These are phyloP conservation scores for Cranoglanis bouderius DNA, from an alignment of 2,113 vertebrate genomes.

Conservation along the genomic window DNA sequence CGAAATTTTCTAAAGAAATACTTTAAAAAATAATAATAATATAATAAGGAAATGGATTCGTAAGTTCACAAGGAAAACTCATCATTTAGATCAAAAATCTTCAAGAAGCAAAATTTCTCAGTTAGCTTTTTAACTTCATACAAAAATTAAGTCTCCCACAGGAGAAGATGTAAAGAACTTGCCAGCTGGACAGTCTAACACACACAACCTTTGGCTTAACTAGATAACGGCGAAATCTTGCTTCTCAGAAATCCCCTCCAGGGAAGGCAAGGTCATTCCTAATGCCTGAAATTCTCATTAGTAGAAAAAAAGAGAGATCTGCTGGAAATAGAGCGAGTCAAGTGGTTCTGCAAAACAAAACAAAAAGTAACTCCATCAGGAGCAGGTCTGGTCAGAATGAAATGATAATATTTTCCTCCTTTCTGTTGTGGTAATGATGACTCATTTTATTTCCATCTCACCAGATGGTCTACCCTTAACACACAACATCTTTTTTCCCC, in stretches of 20 bases:
- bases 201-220: slow-evolving; percentile 2
- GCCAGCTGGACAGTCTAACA: background rate
- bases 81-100: slow-evolving; percentile 2
- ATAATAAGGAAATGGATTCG: background rate
- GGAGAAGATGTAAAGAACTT: background rate
- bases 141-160: slow-evolving; percentile 6
- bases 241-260: background rate
- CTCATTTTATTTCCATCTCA: slow-evolving; percentile 39
- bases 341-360: background rate
- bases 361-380: background rate
- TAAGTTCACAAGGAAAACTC: slow-evolving; percentile 9
- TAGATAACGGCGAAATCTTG: background rate
- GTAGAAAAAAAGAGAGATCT: background rate
- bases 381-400: slow-evolving; percentile 22
- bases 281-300: slow-evolving; percentile 30
- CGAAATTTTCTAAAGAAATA: background rate
- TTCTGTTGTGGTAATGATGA: slow-evolving; percentile 35
- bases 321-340: slow-evolving; percentile 32
- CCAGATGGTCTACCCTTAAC: background rate
- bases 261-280: background rate
- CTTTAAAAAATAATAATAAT: background rate
- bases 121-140: background rate
- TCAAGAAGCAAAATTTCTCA: slow-evolving; percentile 11
- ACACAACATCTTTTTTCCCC: slow-evolving; percentile 20
- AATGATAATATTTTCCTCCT: slow-evolving; percentile 17